These are phyloP conservation scores for Lepetodrilus schrolli DNA, from an alignment of 2,888 invertebrate genomes.

Conservation along the genomic window DNA sequence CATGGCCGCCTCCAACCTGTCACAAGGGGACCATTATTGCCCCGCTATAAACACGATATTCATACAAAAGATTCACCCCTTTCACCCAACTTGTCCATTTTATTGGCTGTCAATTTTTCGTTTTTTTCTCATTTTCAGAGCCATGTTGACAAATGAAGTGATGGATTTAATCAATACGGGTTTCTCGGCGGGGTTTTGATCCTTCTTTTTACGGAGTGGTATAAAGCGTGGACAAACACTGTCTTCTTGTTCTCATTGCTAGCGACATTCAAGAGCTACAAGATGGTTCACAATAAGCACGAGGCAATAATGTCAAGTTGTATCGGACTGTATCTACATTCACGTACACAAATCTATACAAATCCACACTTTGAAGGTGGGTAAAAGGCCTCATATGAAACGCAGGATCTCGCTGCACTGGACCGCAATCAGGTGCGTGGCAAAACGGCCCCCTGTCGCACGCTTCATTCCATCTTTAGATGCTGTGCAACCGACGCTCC, in stretches of 20 bases:
- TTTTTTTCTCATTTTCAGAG: constrained; percentile 17
- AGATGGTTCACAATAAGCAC: constrained; percentile 3
- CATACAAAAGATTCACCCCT: constrained; percentile 6
- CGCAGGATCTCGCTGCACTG: not conserved
- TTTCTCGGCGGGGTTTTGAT: not conserved
- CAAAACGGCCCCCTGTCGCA: not conserved
- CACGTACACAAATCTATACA: not conserved
- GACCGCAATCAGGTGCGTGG: not conserved
- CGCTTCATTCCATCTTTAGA: not conserved
- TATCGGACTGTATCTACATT: constrained; percentile 14
- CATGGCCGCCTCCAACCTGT: not conserved
- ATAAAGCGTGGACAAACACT: not conserved
- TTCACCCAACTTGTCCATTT: constrained; percentile 24
- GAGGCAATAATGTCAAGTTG: constrained; percentile 3
- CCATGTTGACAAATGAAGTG: constrained; percentile 25
- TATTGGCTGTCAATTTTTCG: constrained; percentile 26
- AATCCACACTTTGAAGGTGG: not conserved
- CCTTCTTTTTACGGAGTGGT: not conserved
- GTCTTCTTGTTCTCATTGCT: not conserved
- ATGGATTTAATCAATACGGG: constrained; percentile 19
- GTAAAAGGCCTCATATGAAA: not conserved
- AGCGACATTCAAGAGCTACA: not conserved
- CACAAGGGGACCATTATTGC: constrained; percentile 9
- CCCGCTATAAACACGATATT: constrained; percentile 7
- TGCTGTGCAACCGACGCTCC: not conserved